A percentile compares a stretch with the other conserved stretches of the same genome.
Evolutionary conservation across 2,888 invertebrate species (phyloP).

Genomic region (Chrysomela aeneicollis): DNA sequence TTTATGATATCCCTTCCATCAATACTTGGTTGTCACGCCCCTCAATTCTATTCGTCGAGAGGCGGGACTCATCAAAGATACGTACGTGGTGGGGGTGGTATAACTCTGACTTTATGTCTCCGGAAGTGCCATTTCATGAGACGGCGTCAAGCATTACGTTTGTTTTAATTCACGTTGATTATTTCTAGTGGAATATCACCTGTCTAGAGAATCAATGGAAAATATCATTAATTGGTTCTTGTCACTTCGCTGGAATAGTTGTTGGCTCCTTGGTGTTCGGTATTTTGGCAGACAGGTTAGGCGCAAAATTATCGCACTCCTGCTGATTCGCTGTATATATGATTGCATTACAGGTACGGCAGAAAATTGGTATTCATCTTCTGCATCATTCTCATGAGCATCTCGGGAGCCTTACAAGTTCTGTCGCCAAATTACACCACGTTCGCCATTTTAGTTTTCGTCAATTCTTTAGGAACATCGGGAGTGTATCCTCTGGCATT

Average conservation of each 20-base stretch:
- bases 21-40: too few relatives aligned
- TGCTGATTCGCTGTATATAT: too few relatives aligned
- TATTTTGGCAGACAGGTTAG: constrained; percentile 68
- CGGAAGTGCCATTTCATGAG: too few relatives aligned
- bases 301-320: too few relatives aligned
- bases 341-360: constrained; percentile 63
- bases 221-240: constrained; percentile 68
- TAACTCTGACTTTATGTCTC: background rate
- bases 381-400: constrained; percentile 66
- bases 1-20: too few relatives aligned
- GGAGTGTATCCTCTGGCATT: constrained; percentile 70
- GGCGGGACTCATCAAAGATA: too few relatives aligned
- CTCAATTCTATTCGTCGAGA: too few relatives aligned
- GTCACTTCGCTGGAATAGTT: constrained; percentile 71
- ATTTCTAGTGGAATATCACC: constrained; percentile 66
- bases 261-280: constrained; percentile 69
- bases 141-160: too few relatives aligned
- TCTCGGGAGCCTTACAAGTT: constrained; percentile 67
- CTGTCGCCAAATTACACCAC: constrained; percentile 64
- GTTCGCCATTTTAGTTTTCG: constrained; percentile 64
- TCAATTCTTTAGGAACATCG: constrained; percentile 70
- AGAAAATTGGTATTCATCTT: constrained; percentile 67
- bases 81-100: too few relatives aligned
- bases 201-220: constrained; percentile 70
- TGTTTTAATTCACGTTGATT: too few relatives aligned